Conservation (phyloP, 2,797 vertebrate genomes). For the Kryptopterus vitreolus region DNA sequence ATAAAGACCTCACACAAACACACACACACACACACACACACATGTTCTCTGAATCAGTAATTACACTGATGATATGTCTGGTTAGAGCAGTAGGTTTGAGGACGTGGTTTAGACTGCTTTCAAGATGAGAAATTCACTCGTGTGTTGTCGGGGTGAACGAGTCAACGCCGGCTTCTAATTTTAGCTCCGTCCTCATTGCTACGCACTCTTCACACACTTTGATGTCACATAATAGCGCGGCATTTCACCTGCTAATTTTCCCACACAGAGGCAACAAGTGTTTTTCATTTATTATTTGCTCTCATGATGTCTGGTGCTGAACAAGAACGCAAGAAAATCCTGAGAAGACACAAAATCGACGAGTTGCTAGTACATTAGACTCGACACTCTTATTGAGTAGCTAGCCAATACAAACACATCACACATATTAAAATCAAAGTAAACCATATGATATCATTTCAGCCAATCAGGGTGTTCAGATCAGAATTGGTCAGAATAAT, state of each 20-base stretch:
- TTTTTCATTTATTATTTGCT: constrained; percentile 6
- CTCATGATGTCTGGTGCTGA: background rate
- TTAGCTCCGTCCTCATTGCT: constrained; percentile 24
- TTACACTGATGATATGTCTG: constrained; percentile 35
- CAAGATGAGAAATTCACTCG: constrained; percentile 31
- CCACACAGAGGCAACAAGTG: background rate
- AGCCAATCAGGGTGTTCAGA: background rate
- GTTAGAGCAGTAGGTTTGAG: constrained; percentile 47
- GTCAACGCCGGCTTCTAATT: constrained; percentile 29
- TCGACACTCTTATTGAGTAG: background rate
- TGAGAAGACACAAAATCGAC: background rate
- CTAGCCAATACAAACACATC: background rate
- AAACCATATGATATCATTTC: background rate
- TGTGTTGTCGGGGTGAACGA: constrained; percentile 24
- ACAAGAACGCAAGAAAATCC: background rate
- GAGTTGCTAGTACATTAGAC: background rate
- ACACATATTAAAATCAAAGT: background rate
- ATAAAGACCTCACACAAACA: background rate
- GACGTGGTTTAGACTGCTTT: constrained; percentile 25
- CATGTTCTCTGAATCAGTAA: constrained; percentile 38
- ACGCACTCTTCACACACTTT: constrained; percentile 23
- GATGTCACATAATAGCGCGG: constrained; percentile 39
- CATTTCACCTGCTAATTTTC: constrained; percentile 19
- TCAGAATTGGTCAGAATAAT: too few species aligned
- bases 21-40: background rate